These are phyloP conservation scores for Onychomys arenicola DNA, from an alignment of 2,797 vertebrate species.

Conservation along the genomic window DNA sequence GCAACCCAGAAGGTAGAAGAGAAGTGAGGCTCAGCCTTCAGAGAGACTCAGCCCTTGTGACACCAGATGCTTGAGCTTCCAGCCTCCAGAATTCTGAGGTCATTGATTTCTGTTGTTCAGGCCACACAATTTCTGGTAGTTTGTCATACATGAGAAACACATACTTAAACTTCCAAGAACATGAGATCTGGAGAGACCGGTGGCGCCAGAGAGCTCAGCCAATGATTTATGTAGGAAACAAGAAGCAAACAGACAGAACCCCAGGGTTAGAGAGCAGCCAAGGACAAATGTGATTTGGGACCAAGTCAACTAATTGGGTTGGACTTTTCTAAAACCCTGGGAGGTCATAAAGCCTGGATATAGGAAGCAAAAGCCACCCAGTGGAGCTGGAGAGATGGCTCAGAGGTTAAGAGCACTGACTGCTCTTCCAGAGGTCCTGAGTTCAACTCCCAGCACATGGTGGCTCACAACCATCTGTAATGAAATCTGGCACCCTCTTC, in stretches of 20 bases:
- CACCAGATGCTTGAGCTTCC: constrained; percentile 18
- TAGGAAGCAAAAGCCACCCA: not conserved
- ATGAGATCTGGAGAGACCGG: constrained; percentile 11
- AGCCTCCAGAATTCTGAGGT: not conserved
- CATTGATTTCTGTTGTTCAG: constrained; percentile 39
- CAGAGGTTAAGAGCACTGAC: too few species aligned
- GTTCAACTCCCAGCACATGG: too few species aligned
- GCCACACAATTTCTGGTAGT: constrained; percentile 12
- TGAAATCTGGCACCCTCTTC: too few species aligned
- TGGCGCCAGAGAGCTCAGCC: not conserved
- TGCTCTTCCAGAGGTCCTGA: too few species aligned
- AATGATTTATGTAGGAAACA: not conserved
- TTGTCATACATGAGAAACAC: not conserved
- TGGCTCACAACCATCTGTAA: too few species aligned
- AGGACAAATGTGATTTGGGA: constrained; percentile 43
- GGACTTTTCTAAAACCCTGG: not conserved
- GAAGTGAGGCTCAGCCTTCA: not conserved
- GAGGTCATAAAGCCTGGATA: not conserved
- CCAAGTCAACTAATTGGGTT: constrained; percentile 2
- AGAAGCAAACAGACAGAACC: not conserved
- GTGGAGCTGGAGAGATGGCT: too few species aligned
- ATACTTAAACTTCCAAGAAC: constrained; percentile 32
- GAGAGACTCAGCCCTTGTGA: not conserved
- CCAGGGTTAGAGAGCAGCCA: not conserved
- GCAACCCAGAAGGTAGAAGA: not conserved